These are phyloP conservation scores for Lepus americanus DNA, from an alignment of 2,113 vertebrate genomes.

Conservation along the genomic window DNA sequence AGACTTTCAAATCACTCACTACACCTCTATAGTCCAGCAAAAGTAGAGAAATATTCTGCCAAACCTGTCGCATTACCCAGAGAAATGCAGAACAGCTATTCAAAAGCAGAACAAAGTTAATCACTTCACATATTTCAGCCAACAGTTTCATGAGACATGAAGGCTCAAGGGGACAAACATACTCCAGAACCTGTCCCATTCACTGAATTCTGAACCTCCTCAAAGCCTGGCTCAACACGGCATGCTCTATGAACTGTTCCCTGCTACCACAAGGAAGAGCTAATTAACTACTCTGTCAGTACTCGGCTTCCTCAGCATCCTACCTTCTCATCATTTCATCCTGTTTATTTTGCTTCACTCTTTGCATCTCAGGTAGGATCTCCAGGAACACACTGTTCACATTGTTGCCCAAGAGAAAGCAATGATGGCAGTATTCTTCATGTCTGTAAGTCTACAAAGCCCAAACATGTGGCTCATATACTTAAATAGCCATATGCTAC, in stretches of 20 bases:
- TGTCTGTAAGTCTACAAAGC: not conserved
- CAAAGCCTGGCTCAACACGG: not conserved
- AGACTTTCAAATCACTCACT: too few species aligned
- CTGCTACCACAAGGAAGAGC: not conserved
- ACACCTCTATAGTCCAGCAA: not conserved
- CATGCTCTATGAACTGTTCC: not conserved
- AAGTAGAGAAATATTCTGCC: not conserved
- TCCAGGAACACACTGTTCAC: not conserved
- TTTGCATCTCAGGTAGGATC: not conserved
- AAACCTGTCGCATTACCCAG: not conserved
- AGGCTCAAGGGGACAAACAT: not conserved
- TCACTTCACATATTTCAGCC: not conserved
- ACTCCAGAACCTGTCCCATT: not conserved
- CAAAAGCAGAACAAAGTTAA: slow-evolving; percentile 22
- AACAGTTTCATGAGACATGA: not conserved
- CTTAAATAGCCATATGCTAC: not conserved
- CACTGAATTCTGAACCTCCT: not conserved
- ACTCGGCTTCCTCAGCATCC: not conserved
- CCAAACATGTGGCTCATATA: not conserved
- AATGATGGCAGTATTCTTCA: not conserved
- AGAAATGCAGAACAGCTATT: not conserved
- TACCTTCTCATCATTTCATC: not conserved
- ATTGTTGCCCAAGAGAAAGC: not conserved
- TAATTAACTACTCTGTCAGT: not conserved
- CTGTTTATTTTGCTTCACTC: not conserved